Evolutionary conservation across 1,140 invertebrate species (phyloP).

Genomic region (Philopotamus ludificatus): DNA sequence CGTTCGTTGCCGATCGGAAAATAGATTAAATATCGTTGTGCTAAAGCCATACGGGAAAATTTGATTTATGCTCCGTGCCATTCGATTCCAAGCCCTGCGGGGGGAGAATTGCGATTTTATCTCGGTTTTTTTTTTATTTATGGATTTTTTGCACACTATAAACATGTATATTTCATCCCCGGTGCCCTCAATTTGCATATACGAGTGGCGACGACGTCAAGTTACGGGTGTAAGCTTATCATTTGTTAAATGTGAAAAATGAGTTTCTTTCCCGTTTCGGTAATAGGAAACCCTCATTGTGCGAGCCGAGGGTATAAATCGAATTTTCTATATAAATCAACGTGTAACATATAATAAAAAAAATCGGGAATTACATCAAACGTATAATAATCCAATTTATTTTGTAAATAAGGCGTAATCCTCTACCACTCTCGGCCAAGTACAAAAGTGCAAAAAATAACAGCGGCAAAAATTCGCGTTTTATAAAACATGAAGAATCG

Average conservation of each 20-base stretch:
- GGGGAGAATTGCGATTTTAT: slow-evolving; percentile 31
- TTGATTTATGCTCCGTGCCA: slow-evolving; percentile 38
- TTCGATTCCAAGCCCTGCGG: slow-evolving; percentile 32
- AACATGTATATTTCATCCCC: slow-evolving; percentile 3
- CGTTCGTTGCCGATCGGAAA: slow-evolving; percentile 26
- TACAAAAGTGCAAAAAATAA: too few relatives aligned
- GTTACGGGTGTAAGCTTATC: slow-evolving; percentile 23
- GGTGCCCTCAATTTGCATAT: slow-evolving; percentile 34
- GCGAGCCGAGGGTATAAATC: background rate
- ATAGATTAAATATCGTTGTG: slow-evolving; percentile 38
- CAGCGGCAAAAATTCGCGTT: too few relatives aligned
- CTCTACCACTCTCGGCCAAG: too few relatives aligned
- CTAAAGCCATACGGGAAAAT: slow-evolving; percentile 30
- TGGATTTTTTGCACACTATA: slow-evolving; percentile 23
- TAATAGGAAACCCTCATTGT: slow-evolving; percentile 15
- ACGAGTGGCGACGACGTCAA: slow-evolving; percentile 29
- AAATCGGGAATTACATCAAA: too few relatives aligned
- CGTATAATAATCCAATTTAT: too few relatives aligned
- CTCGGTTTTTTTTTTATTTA: background rate
- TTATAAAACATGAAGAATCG: too few relatives aligned
- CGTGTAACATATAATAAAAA: too few relatives aligned
- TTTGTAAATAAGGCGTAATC: too few relatives aligned
- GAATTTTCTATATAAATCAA: background rate
- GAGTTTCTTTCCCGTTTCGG: slow-evolving; percentile 28
- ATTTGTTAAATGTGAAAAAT: slow-evolving; percentile 41